phyloP scores from a whole-genome alignment of 2,888 invertebrate species.

The Volucella zonaria region DNA sequence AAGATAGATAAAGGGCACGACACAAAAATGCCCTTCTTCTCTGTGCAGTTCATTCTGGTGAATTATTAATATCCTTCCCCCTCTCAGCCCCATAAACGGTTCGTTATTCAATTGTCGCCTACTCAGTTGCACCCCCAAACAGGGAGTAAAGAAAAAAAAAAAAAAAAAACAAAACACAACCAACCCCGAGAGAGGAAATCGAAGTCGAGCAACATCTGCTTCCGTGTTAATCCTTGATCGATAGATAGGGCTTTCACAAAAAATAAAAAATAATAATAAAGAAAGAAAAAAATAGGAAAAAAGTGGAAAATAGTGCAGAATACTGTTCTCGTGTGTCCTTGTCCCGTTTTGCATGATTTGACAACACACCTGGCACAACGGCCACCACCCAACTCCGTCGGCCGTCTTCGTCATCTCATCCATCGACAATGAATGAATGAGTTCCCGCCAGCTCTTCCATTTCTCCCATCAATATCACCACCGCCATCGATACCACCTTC shows the following conservation, averaged over 20 bases:
- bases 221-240: constrained; percentile 72
- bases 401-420: constrained; percentile 40
- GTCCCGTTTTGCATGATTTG: constrained; percentile 72
- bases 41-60: constrained; percentile 54
- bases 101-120: constrained; percentile 41
- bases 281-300: constrained; percentile 17
- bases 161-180: constrained; percentile 43
- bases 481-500: constrained; percentile 14
- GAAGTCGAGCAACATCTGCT: constrained; percentile 72
- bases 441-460: constrained; percentile 41
- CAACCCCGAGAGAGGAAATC: constrained; percentile 68
- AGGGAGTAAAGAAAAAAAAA: constrained; percentile 31
- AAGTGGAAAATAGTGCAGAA: constrained; percentile 67
- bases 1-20: constrained; percentile 48
- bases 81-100: constrained; percentile 17
- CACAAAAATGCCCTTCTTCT: constrained; percentile 45
- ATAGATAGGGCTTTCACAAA: constrained; percentile 57
- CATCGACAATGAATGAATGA: constrained; percentile 69
- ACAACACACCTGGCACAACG: constrained; percentile 70
- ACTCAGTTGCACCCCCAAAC: constrained; percentile 45
- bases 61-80: constrained; percentile 62
- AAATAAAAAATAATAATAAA: constrained; percentile 29
- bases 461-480: constrained; percentile 57
- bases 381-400: neutral
- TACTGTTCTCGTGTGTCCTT: constrained; percentile 72